Conservation (phyloP, 2,113 vertebrate species). For the Ciconia stormi region DNA sequence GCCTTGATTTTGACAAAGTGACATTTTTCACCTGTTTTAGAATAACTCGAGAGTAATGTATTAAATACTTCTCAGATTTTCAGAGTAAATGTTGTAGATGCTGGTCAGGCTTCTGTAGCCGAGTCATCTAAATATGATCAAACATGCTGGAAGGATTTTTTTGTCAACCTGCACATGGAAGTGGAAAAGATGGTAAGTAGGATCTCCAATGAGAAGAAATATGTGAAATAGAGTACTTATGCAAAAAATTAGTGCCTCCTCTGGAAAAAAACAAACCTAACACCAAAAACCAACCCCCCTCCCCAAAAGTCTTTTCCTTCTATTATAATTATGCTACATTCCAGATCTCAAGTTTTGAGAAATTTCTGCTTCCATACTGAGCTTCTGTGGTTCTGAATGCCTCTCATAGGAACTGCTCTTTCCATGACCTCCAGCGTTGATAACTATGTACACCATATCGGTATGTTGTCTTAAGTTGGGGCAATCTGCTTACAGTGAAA, state of each 20-base stretch:
- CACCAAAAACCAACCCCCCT: neutral
- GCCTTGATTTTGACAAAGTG: neutral
- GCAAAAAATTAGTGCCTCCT: neutral
- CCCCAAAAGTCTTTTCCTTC: neutral
- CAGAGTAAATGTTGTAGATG: neutral
- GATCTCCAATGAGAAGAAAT: neutral
- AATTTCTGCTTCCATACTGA: neutral
- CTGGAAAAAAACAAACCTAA: neutral
- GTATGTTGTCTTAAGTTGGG: neutral
- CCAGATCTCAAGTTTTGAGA: neutral
- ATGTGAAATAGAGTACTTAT: neutral
- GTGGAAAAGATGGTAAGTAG: neutral
- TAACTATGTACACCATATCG: neutral
- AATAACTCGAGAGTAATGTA: neutral
- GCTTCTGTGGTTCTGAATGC: neutral
- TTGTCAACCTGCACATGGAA: neutral
- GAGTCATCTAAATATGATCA: neutral
- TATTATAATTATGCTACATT: neutral
- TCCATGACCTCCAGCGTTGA: neutral
- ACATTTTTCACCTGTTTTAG: neutral
- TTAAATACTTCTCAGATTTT: neutral
- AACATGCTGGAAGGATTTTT: neutral
- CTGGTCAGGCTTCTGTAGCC: neutral
- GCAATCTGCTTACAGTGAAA: neutral
- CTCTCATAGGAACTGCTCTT: neutral